Evolutionary conservation across 1,140 invertebrate genomes (phyloP).

Genomic region (Zaprionus gabonicus): DNA sequence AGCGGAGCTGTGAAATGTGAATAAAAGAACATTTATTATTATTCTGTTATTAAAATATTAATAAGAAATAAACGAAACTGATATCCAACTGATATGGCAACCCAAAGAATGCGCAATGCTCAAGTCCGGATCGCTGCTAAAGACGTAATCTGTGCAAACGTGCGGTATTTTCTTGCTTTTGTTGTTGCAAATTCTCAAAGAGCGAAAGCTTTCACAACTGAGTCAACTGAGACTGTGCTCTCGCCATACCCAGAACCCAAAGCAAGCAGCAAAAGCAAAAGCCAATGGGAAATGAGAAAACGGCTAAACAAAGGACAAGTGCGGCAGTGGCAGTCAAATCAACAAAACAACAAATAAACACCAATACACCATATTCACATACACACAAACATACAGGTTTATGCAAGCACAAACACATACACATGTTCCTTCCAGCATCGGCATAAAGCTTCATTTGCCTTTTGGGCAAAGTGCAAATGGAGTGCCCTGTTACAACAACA

Average conservation of each 20-base stretch:
- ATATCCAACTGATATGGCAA: conserved; percentile 39
- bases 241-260: conserved; percentile 2
- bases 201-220: conserved; percentile 39
- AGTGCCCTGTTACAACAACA: conserved; percentile 37
- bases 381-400: neutral
- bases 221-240: conserved; percentile 6
- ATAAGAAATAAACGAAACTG: conserved; percentile 15
- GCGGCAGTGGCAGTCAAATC: conserved; percentile 20
- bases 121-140: conserved; percentile 19
- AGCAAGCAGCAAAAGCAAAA: conserved; percentile 15
- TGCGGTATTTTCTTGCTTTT: conserved; percentile 28
- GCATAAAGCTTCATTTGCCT: conserved; percentile 42
- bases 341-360: conserved; percentile 45
- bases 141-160: conserved; percentile 46
- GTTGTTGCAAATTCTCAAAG: neutral
- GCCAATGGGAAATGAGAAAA: conserved; percentile 31
- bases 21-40: neutral
- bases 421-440: conserved; percentile 6
- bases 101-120: conserved; percentile 32
- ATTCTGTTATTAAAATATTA: neutral
- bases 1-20: conserved; percentile 35
- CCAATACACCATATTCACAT: conserved; percentile 10
- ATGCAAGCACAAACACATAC: conserved; percentile 4
- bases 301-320: conserved; percentile 45
- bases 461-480: conserved; percentile 35